Evolutionary conservation across 2,797 vertebrate genomes (phyloP).

Genomic region (Delichon dasypus): DNA sequence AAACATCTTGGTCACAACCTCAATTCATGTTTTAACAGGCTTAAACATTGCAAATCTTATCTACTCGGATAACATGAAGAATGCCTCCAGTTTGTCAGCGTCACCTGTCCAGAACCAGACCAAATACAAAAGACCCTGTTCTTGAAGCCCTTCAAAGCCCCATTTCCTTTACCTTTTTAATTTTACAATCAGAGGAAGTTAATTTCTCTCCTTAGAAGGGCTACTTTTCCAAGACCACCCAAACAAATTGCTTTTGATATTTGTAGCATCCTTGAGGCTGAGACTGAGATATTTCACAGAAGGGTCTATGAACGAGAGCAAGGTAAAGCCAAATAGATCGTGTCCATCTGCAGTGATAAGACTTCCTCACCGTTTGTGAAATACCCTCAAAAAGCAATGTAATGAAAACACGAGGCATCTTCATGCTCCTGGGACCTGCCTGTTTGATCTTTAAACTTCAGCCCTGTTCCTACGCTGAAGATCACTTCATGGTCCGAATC

Average conservation of each 20-base stretch:
- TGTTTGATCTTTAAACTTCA: not conserved
- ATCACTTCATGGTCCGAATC: not conserved
- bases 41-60: not conserved
- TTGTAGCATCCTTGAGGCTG: not conserved
- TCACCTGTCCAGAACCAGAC: not conserved
- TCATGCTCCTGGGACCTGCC: not conserved
- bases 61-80: not conserved
- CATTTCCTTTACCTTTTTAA: not conserved
- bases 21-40: not conserved
- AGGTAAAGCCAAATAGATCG: not conserved
- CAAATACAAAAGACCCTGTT: not conserved
- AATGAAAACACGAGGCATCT: not conserved
- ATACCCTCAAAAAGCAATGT: not conserved
- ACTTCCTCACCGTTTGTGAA: not conserved
- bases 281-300: not conserved
- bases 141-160: not conserved
- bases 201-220: not conserved
- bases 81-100: not conserved
- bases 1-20: not conserved
- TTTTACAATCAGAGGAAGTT: not conserved
- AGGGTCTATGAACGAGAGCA: not conserved
- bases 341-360: not conserved
- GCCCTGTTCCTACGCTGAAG: not conserved
- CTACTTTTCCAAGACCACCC: not conserved
- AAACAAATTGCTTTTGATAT: not conserved